Conservation (phyloP, 2,113 vertebrate species). For the Tonatia bakeri region DNA sequence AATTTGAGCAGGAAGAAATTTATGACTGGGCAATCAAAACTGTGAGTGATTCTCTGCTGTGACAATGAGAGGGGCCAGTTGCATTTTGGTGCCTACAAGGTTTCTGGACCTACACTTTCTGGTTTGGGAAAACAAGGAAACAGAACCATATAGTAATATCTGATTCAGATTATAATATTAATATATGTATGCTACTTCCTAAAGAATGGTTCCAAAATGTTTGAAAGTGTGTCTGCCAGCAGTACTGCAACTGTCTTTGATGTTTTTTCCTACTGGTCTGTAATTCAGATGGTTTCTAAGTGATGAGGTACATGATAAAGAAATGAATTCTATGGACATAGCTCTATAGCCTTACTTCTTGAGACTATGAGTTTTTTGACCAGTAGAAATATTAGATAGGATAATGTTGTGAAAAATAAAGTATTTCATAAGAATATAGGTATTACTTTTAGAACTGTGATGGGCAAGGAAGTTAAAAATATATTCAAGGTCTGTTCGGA, state of each 20-base stretch:
- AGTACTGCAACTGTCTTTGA: neutral
- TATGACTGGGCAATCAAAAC: neutral
- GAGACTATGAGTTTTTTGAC: neutral
- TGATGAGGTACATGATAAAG: neutral
- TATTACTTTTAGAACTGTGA: slow-evolving; percentile 17
- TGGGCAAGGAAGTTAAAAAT: neutral
- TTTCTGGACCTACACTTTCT: neutral
- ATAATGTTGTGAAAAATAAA: neutral
- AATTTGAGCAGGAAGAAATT: neutral
- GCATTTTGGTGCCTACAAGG: neutral
- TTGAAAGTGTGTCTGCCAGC: neutral
- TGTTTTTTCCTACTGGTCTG: neutral
- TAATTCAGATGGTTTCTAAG: neutral
- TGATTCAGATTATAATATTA: neutral
- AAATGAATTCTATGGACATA: neutral
- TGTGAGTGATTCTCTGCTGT: neutral
- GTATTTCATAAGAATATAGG: neutral
- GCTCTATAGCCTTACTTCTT: neutral
- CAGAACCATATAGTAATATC: neutral
- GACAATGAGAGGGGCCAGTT: neutral
- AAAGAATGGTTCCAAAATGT: neutral
- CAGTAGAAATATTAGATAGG: neutral
- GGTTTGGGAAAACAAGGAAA: neutral
- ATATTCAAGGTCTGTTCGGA: neutral
- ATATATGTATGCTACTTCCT: neutral